Evolutionary conservation across 1,140 invertebrate species (phyloP).

Genomic region (Trachymyrmex cornetzi): DNA sequence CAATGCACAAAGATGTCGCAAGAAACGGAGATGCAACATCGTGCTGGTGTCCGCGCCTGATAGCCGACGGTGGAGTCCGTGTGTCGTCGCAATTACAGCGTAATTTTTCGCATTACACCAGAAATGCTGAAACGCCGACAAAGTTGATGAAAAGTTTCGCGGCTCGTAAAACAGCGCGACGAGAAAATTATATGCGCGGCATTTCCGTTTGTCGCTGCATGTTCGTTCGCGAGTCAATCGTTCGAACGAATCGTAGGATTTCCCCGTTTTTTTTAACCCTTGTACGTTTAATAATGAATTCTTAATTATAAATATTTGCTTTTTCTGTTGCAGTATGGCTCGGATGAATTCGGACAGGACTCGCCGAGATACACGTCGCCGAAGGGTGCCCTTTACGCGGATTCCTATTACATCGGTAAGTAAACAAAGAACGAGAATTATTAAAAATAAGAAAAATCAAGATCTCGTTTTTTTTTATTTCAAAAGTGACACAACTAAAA

Average conservation of each 20-base stretch:
- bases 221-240: neutral
- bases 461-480: neutral
- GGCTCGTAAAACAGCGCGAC: constrained; percentile 1
- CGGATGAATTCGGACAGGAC: constrained; percentile 95
- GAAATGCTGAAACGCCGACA: constrained; percentile 4
- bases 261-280: constrained; percentile 84
- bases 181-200: constrained; percentile 27
- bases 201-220: neutral
- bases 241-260: constrained; percentile 66
- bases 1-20: constrained; percentile 48
- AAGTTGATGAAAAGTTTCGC: neutral
- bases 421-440: constrained; percentile 72
- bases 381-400: constrained; percentile 88
- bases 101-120: constrained; percentile 36
- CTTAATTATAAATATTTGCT: constrained; percentile 78
- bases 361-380: constrained; percentile 95
- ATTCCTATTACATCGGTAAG: constrained; percentile 87
- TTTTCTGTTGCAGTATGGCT: constrained; percentile 91
- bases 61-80: neutral
- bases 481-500: no score
- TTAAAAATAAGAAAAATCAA: neutral
- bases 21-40: constrained; percentile 38
- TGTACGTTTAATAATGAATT: constrained; percentile 88
- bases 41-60: neutral
- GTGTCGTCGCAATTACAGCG: constrained; percentile 22